Conservation (phyloP, 2,797 vertebrate species). For the Lagodon rhomboides region DNA sequence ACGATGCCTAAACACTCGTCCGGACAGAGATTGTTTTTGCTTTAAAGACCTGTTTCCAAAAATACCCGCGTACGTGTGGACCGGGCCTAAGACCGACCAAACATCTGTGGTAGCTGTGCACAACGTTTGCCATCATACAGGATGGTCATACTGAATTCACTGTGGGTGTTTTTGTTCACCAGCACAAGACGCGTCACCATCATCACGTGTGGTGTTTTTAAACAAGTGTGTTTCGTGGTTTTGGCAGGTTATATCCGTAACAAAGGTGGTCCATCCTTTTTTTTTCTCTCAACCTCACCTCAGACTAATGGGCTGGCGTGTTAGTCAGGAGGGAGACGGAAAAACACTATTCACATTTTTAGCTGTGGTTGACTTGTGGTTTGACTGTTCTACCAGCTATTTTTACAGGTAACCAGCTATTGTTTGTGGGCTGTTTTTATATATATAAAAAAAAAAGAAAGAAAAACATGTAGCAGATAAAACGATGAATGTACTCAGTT, state of each 20-base stretch:
- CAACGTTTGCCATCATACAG: conserved; percentile 26
- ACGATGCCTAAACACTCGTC: too few species aligned
- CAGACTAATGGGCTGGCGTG: conserved; percentile 36
- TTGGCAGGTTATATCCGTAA: conserved; percentile 8
- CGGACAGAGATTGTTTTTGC: too few species aligned
- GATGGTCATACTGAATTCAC: conserved; percentile 35
- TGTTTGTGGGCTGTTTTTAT: conserved; percentile 30
- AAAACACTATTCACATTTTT: conserved; percentile 39
- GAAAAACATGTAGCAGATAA: conserved; percentile 46
- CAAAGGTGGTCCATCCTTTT: conserved; percentile 29
- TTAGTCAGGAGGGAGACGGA: conserved; percentile 37
- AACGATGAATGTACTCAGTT: conserved; percentile 59
- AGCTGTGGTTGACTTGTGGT: conserved; percentile 36
- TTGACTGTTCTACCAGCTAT: conserved; percentile 38
- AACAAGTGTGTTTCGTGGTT: conserved; percentile 5
- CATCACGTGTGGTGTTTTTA: conserved; percentile 14
- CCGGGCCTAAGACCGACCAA: conserved; percentile 65
- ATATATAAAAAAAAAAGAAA: not conserved
- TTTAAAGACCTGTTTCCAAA: too few species aligned
- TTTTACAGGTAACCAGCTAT: conserved; percentile 50
- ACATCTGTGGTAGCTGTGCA: conserved; percentile 54
- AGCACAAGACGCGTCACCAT: conserved; percentile 11
- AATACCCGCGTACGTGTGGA: too few species aligned
- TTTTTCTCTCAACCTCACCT: conserved; percentile 1
- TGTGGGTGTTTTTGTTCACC: conserved; percentile 47